A percentile compares a stretch with the other conserved stretches of the same genome.
Evolutionary conservation across 1,140 invertebrate species (phyloP).

Genomic region (Lucilia cuprina): DNA sequence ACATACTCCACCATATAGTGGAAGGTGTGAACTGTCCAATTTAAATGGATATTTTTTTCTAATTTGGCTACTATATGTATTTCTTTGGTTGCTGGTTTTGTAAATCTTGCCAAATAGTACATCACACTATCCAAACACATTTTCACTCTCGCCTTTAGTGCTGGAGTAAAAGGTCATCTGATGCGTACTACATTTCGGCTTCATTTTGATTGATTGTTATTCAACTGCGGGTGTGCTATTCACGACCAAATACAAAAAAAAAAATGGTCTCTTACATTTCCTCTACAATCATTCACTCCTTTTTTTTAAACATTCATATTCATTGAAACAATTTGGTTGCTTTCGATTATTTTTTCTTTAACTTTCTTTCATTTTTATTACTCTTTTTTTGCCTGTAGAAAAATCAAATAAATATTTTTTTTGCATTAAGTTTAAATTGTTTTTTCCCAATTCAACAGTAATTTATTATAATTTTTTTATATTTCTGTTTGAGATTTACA

Average conservation of each 20-base stretch:
- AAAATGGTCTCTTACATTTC: neutral
- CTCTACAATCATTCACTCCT: neutral
- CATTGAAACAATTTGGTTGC: neutral
- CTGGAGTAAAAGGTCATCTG: neutral
- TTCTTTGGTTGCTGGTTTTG: neutral
- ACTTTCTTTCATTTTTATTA: too few species aligned
- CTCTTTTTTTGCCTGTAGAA: neutral
- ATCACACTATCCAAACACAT: neutral
- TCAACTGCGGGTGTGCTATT: constrained; percentile 3
- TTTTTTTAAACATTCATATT: neutral
- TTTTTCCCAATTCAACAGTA: neutral
- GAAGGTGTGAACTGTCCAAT: neutral
- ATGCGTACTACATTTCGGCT: neutral
- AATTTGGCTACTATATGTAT: neutral
- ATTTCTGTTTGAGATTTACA: neutral
- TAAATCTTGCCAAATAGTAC: neutral
- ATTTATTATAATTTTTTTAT: constrained; percentile 1
- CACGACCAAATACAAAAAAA: too few species aligned
- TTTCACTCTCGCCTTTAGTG: too few species aligned
- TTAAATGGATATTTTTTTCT: neutral
- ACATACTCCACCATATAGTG: neutral
- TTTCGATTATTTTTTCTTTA: neutral
- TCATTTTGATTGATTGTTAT: constrained; percentile 15
- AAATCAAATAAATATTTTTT: neutral
- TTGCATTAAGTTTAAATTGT: neutral